Evolutionary conservation across 2,113 vertebrate genomes (phyloP).

Genomic region (Tyrannus savana): DNA sequence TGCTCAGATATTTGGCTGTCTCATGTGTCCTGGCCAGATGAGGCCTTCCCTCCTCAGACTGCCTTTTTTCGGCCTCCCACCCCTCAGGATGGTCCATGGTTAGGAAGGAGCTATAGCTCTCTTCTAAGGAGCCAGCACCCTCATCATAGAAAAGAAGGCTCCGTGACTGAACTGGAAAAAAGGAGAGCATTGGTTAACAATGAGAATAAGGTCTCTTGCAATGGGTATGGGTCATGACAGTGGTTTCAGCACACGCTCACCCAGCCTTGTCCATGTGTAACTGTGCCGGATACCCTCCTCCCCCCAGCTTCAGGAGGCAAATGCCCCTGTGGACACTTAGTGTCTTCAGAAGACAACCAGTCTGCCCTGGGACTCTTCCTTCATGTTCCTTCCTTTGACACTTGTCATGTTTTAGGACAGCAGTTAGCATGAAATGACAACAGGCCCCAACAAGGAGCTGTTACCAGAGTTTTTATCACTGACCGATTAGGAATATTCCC

Average conservation of each 20-base stretch:
- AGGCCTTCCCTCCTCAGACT: slow-evolving; percentile 67
- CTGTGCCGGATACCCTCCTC: not conserved
- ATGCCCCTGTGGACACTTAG: not conserved
- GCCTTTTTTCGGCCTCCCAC: slow-evolving; percentile 77
- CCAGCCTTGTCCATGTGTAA: not conserved
- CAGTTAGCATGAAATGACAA: not conserved
- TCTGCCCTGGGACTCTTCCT: not conserved
- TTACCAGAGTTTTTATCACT: not conserved
- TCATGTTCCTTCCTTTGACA: not conserved
- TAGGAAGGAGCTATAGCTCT: slow-evolving; percentile 77
- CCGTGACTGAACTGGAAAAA: slow-evolving; percentile 89
- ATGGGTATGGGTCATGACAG: not conserved
- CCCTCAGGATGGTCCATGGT: slow-evolving; percentile 81
- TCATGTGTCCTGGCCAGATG: slow-evolving; percentile 74
- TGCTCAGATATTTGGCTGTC: slow-evolving; percentile 81
- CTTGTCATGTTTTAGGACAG: not conserved
- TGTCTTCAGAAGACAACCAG: not conserved
- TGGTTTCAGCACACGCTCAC: not conserved
- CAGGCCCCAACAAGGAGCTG: not conserved
- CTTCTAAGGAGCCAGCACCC: slow-evolving; percentile 83
- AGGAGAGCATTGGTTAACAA: not conserved
- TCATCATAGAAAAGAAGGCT: slow-evolving; percentile 96
- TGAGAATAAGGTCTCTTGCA: not conserved
- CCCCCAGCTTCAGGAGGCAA: not conserved
- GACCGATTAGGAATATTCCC: not conserved